Evolutionary conservation across 2,797 vertebrate genomes (phyloP).

Genomic region (Adrianichthys oophorus): DNA sequence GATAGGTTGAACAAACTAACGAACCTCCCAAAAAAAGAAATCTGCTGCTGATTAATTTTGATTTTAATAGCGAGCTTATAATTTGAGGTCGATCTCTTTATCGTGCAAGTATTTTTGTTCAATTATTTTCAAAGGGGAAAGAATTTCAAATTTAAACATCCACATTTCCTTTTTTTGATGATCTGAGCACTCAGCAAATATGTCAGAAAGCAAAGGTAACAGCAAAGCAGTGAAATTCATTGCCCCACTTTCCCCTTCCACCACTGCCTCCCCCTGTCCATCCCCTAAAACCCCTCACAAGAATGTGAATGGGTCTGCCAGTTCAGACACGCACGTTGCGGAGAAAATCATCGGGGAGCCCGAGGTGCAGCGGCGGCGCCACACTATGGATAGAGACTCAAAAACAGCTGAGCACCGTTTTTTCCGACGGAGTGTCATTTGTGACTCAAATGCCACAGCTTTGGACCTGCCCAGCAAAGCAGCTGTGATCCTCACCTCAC

Average conservation of each 20-base stretch:
- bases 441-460: conserved; percentile 96
- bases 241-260: conserved; percentile 67
- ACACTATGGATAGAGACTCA: conserved; percentile 98
- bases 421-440: conserved; percentile 96
- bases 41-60: background rate
- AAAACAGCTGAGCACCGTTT: conserved; percentile 94
- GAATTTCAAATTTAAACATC: conserved; percentile 52
- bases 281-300: conserved; percentile 71
- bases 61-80: conserved; percentile 17
- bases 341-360: conserved; percentile 77
- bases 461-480: conserved; percentile 91
- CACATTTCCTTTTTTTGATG: conserved; percentile 27
- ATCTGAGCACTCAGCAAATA: conserved; percentile 44
- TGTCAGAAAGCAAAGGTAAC: conserved; percentile 73
- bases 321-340: conserved; percentile 87
- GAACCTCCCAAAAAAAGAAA: background rate
- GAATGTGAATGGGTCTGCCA: conserved; percentile 89
- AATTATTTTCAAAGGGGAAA: conserved; percentile 3
- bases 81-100: conserved; percentile 9
- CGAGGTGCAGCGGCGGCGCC: conserved; percentile 89
- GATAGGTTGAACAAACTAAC: conserved; percentile 8
- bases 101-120: conserved; percentile 5
- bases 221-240: conserved; percentile 72
- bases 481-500: conserved; percentile 80
- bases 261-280: conserved; percentile 53